Evolutionary conservation across 1,140 invertebrate genomes (phyloP).

Genomic region (Rhynchophorus ferrugineus): DNA sequence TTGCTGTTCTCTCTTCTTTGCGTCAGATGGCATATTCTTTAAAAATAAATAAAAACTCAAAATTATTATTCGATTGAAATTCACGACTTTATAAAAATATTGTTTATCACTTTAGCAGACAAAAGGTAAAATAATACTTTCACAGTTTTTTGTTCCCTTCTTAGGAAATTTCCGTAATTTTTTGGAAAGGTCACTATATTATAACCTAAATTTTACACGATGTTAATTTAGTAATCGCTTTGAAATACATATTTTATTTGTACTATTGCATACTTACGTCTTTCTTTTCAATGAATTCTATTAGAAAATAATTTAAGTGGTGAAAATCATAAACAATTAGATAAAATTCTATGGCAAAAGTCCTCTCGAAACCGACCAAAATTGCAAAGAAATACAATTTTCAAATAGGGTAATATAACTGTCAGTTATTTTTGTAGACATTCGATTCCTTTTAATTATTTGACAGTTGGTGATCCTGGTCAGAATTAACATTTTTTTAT

Average conservation of each 20-base stretch:
- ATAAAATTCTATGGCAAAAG: slow-evolving; percentile 6
- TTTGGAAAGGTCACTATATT: slow-evolving; percentile 3
- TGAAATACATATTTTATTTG: too few relatives aligned
- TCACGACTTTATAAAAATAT: not conserved
- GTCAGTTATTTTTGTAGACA: too few relatives aligned
- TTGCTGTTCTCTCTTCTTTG: slow-evolving; percentile 93
- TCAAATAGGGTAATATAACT: too few relatives aligned
- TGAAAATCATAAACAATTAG: slow-evolving; percentile 5
- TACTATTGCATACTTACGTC: too few relatives aligned
- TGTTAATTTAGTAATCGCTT: not conserved
- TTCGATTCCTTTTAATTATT: too few relatives aligned
- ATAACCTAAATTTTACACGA: not conserved
- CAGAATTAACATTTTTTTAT: too few relatives aligned
- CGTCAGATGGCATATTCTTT: slow-evolving; percentile 82
- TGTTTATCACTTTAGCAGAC: too few relatives aligned
- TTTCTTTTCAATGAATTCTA: not conserved
- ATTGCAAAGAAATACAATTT: slow-evolving; percentile 1
- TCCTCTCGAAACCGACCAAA: slow-evolving; percentile 10
- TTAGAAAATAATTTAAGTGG: not conserved
- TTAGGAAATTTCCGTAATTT: slow-evolving; percentile 2
- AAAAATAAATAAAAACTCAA: not conserved
- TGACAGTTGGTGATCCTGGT: too few relatives aligned
- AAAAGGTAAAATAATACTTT: slow-evolving; percentile 9
- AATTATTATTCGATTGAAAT: not conserved
- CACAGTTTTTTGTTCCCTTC: slow-evolving; percentile 2